A percentile compares a stretch with the other conserved stretches of the same genome.
Conservation (phyloP, 2,888 invertebrate genomes). For the Drosophila kuntzei region DNA sequence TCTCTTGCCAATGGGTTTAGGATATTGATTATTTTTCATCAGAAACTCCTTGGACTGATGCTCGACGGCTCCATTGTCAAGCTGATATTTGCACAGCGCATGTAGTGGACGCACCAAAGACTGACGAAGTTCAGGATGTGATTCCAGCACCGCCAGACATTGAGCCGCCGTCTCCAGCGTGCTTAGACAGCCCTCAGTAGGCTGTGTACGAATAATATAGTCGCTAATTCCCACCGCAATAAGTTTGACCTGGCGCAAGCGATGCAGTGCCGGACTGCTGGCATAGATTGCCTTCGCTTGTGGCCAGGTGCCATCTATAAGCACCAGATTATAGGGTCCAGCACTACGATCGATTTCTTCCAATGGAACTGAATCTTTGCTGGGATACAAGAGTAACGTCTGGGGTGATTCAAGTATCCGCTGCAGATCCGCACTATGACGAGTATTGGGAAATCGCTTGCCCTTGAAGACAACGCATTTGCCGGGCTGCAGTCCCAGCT, state of each 20-base stretch:
- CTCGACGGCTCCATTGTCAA: conserved; percentile 95
- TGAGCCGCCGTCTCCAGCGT: conserved; percentile 88
- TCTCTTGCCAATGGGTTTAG: conserved; percentile 92
- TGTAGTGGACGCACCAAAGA: conserved; percentile 92
- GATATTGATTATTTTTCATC: conserved; percentile 92
- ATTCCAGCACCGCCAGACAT: conserved; percentile 90
- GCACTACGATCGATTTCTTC: conserved; percentile 79
- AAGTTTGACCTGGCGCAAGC: conserved; percentile 93
- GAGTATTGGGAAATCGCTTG: conserved; percentile 92
- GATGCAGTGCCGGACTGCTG: conserved; percentile 91
- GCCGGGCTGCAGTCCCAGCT: conserved; percentile 90
- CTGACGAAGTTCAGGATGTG: conserved; percentile 88
- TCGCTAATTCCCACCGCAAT: conserved; percentile 90
- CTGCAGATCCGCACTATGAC: conserved; percentile 87
- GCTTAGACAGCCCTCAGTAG: conserved; percentile 95
- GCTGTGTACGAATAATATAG: conserved; percentile 97
- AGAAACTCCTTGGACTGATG: conserved; percentile 97
- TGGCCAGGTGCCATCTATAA: conserved; percentile 98
- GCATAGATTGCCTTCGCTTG: conserved; percentile 97
- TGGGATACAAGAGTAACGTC: conserved; percentile 93
- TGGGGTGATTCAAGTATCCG: conserved; percentile 88
- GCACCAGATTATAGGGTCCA: conserved; percentile 89
- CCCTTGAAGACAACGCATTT: conserved; percentile 90
- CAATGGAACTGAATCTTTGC: conserved; percentile 90
- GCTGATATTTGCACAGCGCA: conserved; percentile 93